phyloP scores from a whole-genome alignment of 2,888 invertebrate species.

The Pyralis farinalis region DNA sequence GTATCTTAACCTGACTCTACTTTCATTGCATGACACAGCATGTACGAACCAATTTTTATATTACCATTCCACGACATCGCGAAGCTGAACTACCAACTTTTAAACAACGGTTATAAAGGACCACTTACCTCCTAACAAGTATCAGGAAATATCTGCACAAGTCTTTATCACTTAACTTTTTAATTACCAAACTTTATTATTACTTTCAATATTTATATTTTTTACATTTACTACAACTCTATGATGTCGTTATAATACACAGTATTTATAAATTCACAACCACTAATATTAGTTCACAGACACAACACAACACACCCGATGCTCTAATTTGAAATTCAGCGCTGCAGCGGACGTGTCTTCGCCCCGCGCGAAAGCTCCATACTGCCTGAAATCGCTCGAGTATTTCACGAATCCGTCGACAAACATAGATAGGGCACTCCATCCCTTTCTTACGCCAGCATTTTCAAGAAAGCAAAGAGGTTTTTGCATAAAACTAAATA shows the following conservation, averaged over 20 bases:
- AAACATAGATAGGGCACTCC: conserved; percentile 4
- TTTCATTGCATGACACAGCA: too few species aligned
- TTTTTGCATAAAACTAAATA: neutral
- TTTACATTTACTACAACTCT: neutral
- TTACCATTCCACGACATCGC: too few species aligned
- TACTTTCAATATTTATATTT: neutral
- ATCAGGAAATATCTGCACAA: conserved; percentile 3
- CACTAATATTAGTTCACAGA: conserved; percentile 12
- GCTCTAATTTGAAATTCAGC: conserved; percentile 2
- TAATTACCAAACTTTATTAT: conserved; percentile 1
- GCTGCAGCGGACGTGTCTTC: conserved; percentile 3
- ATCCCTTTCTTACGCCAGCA: conserved; percentile 25
- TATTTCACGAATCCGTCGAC: conserved; percentile 17
- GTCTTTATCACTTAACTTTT: conserved; percentile 7
- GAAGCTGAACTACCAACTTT: too few species aligned
- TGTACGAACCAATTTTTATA: too few species aligned
- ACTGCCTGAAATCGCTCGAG: conserved; percentile 21
- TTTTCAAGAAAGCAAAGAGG: conserved; percentile 4
- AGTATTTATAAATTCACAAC: conserved; percentile 11
- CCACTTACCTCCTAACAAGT: neutral
- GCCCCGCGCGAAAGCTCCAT: conserved; percentile 14
- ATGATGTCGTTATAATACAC: conserved; percentile 1
- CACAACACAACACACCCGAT: conserved; percentile 9
- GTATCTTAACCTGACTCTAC: too few species aligned
- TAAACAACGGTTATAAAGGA: neutral